These are phyloP conservation scores for Lycopodina hypogea DNA, from an alignment of 37 sponge, comb jelly and placozoan species.

Conservation along the genomic window DNA sequence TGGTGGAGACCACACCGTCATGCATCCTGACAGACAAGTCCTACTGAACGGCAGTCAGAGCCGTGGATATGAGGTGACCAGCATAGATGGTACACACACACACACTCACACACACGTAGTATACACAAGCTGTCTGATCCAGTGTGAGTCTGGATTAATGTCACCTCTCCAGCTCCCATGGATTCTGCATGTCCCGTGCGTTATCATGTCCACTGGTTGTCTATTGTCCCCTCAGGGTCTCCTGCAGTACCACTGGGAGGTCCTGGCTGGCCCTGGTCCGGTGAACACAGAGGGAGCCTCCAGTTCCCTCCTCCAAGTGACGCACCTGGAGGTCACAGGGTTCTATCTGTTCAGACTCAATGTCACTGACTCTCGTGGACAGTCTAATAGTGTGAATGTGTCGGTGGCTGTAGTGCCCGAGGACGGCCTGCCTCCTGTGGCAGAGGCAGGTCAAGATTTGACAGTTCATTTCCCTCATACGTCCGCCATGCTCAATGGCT, in stretches of 20 bases:
- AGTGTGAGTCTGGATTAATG: too few species aligned
- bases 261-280: constrained; percentile 5
- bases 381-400: constrained; percentile 42
- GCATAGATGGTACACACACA: background rate
- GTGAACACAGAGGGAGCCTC: constrained; percentile 32
- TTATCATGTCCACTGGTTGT: too few species aligned
- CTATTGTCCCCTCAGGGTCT: constrained; percentile 7
- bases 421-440: constrained; percentile 67
- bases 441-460: constrained; percentile 48
- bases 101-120: background rate
- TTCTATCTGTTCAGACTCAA: constrained; percentile 49
- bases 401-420: constrained; percentile 65
- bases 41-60: constrained; percentile 55
- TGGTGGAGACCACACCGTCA: constrained; percentile 18
- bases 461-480: constrained; percentile 44
- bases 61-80: constrained; percentile 45
- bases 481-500: constrained; percentile 51
- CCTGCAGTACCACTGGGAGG: constrained; percentile 42
- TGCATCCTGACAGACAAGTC: constrained; percentile 48
- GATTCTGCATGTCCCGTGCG: too few species aligned
- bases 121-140: background rate
- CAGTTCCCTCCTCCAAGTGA: background rate
- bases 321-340: background rate
- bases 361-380: constrained; percentile 74
- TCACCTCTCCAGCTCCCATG: too few species aligned